Conservation (phyloP, 2,797 vertebrate species). For the Ciconia nigra region DNA sequence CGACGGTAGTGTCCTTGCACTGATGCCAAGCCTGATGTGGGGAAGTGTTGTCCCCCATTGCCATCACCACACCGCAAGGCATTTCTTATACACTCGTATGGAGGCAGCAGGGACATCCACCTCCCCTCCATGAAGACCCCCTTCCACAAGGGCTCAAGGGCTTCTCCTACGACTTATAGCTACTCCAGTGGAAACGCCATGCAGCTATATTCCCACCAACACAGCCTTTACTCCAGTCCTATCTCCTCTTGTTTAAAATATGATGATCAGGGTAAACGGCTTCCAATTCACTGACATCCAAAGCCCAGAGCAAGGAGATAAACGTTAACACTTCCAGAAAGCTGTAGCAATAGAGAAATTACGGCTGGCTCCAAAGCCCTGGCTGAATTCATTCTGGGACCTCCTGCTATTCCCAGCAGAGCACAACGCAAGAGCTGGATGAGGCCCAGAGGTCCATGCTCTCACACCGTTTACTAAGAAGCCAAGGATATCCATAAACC, state of each 20-base stretch:
- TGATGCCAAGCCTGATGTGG: rapidly evolving
- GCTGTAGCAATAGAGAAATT: background rate
- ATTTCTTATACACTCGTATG: rapidly evolving
- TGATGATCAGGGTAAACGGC: background rate
- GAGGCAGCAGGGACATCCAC: background rate
- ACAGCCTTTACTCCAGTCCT: background rate
- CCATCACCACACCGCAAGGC: too few relatives aligned
- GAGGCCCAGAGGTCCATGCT: background rate
- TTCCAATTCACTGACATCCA: background rate
- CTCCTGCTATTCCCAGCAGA: constrained; percentile 5
- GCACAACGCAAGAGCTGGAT: background rate
- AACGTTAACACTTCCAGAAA: constrained; percentile 6
- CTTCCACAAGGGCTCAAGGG: background rate
- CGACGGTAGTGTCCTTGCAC: rapidly evolving
- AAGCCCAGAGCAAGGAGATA: constrained; percentile 10
- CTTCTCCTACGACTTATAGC: background rate
- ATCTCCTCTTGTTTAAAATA: background rate
- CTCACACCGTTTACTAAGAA: background rate
- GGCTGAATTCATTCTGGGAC: background rate
- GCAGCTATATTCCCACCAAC: background rate
- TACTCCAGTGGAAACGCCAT: background rate
- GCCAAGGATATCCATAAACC: background rate
- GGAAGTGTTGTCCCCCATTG: background rate
- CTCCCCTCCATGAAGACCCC: rapidly evolving
- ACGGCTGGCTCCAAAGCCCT: background rate